These are phyloP conservation scores for Notarius quadriscutis DNA, from an alignment of 2,113 vertebrate species.

Conservation along the genomic window DNA sequence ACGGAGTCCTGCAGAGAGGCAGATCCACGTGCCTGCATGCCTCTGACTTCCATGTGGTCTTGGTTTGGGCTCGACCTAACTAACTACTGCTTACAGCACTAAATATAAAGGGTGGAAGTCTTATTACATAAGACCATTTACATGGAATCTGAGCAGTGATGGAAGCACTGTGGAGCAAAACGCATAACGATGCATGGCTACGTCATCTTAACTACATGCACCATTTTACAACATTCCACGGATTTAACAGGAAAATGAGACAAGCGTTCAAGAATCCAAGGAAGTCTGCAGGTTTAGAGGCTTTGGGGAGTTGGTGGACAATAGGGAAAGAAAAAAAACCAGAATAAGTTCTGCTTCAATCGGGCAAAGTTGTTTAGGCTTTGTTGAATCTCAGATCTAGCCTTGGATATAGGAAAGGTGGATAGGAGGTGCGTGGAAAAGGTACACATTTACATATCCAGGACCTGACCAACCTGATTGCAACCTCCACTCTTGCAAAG, in stretches of 20 bases:
- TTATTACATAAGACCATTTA: constrained; percentile 51
- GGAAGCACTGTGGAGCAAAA: neutral
- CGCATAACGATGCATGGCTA: neutral
- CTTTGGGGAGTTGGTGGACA: neutral
- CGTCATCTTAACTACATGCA: neutral
- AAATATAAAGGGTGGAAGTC: constrained; percentile 13
- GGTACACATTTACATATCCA: constrained; percentile 27
- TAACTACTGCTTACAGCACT: neutral
- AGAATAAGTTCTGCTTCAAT: neutral
- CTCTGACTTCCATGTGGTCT: constrained; percentile 39
- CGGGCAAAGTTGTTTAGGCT: neutral
- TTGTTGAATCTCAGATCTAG: neutral
- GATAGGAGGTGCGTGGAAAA: constrained; percentile 13
- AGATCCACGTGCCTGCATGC: neutral
- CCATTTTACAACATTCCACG: neutral
- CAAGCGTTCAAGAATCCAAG: neutral
- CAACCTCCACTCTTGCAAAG: constrained; percentile 32
- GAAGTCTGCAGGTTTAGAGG: neutral
- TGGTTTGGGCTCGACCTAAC: constrained; percentile 27
- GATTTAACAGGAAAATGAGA: neutral
- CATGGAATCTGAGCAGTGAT: constrained; percentile 29
- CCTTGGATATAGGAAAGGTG: neutral
- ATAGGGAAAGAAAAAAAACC: neutral
- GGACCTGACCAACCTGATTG: constrained; percentile 56
- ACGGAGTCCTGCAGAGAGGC: neutral